A percentile compares a stretch with the other conserved stretches of the same genome.
phyloP scores from a whole-genome alignment of 1,140 invertebrate genomes.

The Gerris buenoi region DNA sequence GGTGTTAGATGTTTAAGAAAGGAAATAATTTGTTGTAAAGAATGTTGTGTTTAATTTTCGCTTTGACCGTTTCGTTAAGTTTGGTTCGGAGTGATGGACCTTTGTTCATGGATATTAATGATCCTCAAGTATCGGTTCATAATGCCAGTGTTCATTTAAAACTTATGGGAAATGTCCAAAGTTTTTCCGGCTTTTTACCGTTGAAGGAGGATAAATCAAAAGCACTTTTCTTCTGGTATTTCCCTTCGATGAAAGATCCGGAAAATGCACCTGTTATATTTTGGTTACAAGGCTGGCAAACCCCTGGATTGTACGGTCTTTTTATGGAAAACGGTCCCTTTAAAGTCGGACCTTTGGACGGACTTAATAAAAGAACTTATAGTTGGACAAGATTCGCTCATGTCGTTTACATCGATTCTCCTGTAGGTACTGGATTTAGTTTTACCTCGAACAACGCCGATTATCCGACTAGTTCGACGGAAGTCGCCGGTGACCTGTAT shows the following conservation, averaged over 20 bases:
- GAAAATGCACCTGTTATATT: constrained; percentile 45
- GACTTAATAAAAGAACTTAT: constrained; percentile 32
- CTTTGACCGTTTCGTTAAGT: neutral
- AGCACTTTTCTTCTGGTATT: constrained; percentile 73
- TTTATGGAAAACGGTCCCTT: constrained; percentile 73
- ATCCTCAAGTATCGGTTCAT: neutral
- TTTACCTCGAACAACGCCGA: constrained; percentile 40
- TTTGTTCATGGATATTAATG: neutral
- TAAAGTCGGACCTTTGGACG: constrained; percentile 16
- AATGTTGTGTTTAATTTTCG: neutral
- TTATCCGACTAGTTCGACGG: neutral
- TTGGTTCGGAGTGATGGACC: neutral
- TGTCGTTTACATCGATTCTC: constrained; percentile 72
- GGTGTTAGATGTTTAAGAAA: no score
- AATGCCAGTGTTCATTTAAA: neutral
- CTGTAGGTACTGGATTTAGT: constrained; percentile 64
- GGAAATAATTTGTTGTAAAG: no score
- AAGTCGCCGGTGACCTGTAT: neutral
- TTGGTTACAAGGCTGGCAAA: constrained; percentile 62
- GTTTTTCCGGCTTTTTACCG: neutral
- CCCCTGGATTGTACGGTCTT: constrained; percentile 63
- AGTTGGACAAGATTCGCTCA: constrained; percentile 57
- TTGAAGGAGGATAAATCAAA: neutral
- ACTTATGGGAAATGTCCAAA: neutral
- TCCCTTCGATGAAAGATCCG: constrained; percentile 43